phyloP scores from a whole-genome alignment of 1,140 invertebrate species.

The Hylaeus volcanicus region DNA sequence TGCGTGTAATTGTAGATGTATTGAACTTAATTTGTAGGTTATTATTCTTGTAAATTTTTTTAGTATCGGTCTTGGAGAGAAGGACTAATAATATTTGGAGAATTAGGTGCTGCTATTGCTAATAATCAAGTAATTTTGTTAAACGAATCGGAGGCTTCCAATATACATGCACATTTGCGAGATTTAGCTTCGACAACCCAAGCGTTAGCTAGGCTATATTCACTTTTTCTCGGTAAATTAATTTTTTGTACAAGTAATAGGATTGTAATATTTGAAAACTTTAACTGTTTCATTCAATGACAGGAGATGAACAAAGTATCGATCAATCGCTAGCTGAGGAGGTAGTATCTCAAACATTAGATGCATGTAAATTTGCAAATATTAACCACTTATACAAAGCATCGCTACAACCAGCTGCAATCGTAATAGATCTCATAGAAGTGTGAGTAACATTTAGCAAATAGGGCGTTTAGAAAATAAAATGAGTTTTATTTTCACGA shows the following conservation, averaged over 20 bases:
- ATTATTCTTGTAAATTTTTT: constrained; percentile 31
- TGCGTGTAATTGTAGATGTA: not conserved
- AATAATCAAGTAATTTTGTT: constrained; percentile 70
- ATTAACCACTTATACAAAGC: constrained; percentile 71
- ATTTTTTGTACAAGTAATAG: not conserved
- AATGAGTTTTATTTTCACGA: not conserved
- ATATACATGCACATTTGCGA: constrained; percentile 81
- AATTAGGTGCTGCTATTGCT: constrained; percentile 80
- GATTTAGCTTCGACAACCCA: constrained; percentile 85
- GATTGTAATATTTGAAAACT: not conserved
- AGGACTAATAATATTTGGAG: constrained; percentile 79
- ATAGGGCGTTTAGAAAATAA: not conserved
- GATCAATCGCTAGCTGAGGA: constrained; percentile 69
- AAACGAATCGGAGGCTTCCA: constrained; percentile 73
- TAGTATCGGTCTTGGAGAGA: constrained; percentile 80
- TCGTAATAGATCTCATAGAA: constrained; percentile 76
- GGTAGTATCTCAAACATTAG: constrained; percentile 71
- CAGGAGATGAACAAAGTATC: constrained; percentile 67
- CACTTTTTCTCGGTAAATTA: constrained; percentile 81
- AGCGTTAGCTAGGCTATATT: constrained; percentile 82
- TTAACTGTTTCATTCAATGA: not conserved
- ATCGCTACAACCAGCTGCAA: constrained; percentile 71
- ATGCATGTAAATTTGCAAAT: constrained; percentile 76
- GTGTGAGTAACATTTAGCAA: constrained; percentile 73
- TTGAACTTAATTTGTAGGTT: not conserved